Evolutionary conservation across 2,888 invertebrate genomes (phyloP).

Genomic region (Gisinianus flammeolus): DNA sequence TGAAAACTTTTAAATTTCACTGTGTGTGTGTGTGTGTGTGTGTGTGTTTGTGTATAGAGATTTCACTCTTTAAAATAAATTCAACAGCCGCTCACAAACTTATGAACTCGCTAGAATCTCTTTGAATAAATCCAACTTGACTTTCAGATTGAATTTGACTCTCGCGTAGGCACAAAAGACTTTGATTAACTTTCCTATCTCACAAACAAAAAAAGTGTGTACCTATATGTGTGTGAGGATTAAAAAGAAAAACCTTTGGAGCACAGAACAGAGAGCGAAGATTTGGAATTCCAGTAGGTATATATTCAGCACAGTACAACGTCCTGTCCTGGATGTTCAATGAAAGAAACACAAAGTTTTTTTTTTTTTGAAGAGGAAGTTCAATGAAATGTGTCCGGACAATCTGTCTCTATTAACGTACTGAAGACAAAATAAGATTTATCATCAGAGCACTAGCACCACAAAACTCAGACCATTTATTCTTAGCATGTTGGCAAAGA

Average conservation of each 20-base stretch:
- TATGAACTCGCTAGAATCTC: too few species aligned
- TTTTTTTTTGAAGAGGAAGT: not conserved
- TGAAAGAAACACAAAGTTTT: not conserved
- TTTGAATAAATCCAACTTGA: too few species aligned
- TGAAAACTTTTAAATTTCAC: not conserved
- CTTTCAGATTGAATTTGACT: not conserved
- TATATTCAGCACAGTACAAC: not conserved
- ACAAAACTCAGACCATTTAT: slow-evolving; percentile 25
- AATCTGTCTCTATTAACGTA: slow-evolving; percentile 40
- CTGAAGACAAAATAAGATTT: slow-evolving; percentile 37
- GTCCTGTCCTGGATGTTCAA: not conserved
- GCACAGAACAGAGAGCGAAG: not conserved
- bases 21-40: not conserved
- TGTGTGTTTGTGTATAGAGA: too few species aligned
- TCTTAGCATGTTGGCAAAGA: slow-evolving; percentile 31
- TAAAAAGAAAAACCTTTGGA: too few species aligned
- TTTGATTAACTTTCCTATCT: too few species aligned
- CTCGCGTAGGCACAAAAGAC: too few species aligned
- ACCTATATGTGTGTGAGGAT: too few species aligned
- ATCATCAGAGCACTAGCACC: slow-evolving; percentile 22
- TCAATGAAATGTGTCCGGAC: slow-evolving; percentile 34
- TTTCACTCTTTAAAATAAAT: too few species aligned
- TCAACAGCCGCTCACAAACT: too few species aligned
- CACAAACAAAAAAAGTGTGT: too few species aligned
- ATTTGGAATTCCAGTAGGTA: not conserved